Base-by-base conservation (phyloP, 2,113 vertebrate genomes). In the Poeciliopsis prolifica region DNA sequence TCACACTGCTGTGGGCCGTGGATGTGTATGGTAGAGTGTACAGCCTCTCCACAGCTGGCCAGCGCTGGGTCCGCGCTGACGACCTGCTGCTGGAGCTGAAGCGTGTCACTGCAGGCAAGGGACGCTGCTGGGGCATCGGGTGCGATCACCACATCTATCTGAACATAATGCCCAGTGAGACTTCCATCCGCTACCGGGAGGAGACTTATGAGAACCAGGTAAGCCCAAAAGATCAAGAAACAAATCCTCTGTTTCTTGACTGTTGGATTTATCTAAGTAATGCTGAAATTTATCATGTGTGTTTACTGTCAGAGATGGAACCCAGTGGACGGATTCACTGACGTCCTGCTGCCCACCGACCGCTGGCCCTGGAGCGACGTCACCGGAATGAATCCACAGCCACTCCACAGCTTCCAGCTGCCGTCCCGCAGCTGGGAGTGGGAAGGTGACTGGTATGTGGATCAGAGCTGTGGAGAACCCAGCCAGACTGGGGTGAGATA, bases 191-290 rank as follows among this genome's bases (percentile, higher is more conserved):
- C 26, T 95, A 93, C 91, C 94, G 95, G 66, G 98, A 99, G 80
- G 97, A 98, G 89, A 97, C 97, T 65, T 99, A 97, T 26, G 98
- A 99, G 87, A 99, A 99, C 84, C 98, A 99, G 97, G 98, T 98
- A 87, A 0, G 80, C 2, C 2, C 12, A 5, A 5, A n/a, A 13
- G 14, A 51, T 17, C 2, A 8, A 2, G 2, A 29, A 15, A 15
- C 4, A 51, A 22, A 13, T 2, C 48, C 9, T 17, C 1, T 35
- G 30, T 60, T 29, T 5, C 7, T 14, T 3, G 1, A 0, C 42
- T 17, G 3, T 1, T 14, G 37, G 54, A 4, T 17, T 58, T 6
- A 8, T 6, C 26, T 22, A 0, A 0, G 35, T 58, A 14, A 28
- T 17, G 40, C 40, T 74, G 0, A 72, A 26, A 29, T 42, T 33